These are phyloP conservation scores for Caenorhabditis afra DNA, from an alignment of 2,888 invertebrate genomes.

Conservation along the genomic window DNA sequence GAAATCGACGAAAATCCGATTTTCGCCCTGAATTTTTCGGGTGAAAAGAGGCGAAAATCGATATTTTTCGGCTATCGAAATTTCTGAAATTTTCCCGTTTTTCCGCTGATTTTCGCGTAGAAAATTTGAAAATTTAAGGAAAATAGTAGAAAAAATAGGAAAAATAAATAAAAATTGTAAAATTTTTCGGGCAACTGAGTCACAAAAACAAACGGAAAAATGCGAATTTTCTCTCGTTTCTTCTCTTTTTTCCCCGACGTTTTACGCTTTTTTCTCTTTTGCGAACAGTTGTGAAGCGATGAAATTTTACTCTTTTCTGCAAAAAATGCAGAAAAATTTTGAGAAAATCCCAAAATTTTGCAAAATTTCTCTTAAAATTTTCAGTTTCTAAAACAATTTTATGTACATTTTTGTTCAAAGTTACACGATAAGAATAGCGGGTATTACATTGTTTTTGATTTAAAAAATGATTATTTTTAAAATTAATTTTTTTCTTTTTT, in stretches of 20 bases:
- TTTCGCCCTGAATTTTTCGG: background rate
- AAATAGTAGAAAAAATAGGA: background rate
- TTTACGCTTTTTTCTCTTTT: background rate
- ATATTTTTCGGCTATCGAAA: background rate
- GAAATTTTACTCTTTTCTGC: background rate
- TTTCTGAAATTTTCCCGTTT: conserved; percentile 4
- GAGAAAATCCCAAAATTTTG: background rate
- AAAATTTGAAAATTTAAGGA: background rate
- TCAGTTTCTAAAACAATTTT: too few species aligned
- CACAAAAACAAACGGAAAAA: background rate
- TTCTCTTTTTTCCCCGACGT: background rate
- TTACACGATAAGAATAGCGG: too few species aligned
- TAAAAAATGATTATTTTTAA: too few species aligned
- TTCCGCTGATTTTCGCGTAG: too few species aligned
- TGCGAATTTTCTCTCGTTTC: background rate
- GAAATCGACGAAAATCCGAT: background rate
- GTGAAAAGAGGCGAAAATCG: background rate
- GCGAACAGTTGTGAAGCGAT: background rate
- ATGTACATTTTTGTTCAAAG: too few species aligned
- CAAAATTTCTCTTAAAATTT: too few species aligned
- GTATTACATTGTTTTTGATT: too few species aligned
- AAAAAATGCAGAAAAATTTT: background rate
- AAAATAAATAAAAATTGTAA: background rate
- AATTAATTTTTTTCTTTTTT: too few species aligned
- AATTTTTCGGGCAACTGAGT: background rate